Conservation (phyloP, 2,888 invertebrate species). For the Acronicta leporina region DNA sequence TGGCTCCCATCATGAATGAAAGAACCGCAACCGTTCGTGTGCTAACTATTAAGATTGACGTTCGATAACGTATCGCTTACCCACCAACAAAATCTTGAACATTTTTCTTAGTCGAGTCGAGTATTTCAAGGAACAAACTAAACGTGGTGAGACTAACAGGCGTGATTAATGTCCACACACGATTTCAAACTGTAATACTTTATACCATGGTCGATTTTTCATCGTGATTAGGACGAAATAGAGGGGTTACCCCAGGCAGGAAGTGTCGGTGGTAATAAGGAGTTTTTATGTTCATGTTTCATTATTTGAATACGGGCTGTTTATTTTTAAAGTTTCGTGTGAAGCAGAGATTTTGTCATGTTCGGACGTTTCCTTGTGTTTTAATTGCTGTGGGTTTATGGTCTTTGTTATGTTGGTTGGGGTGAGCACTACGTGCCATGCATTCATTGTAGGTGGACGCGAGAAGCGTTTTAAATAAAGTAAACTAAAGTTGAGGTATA, state of each 20-base stretch:
- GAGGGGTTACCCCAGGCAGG: constrained; percentile 72
- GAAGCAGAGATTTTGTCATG: constrained; percentile 57
- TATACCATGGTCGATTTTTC: constrained; percentile 53
- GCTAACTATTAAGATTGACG: constrained; percentile 25
- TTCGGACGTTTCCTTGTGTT: constrained; percentile 33
- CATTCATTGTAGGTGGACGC: constrained; percentile 9
- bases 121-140: constrained; percentile 63
- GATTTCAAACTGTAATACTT: constrained; percentile 49
- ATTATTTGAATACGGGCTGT: constrained; percentile 74
- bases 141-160: constrained; percentile 56
- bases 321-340: constrained; percentile 75
- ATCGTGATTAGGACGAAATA: constrained; percentile 29
- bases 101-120: constrained; percentile 50
- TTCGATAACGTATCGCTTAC: constrained; percentile 33
- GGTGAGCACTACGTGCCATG: constrained; percentile 20
- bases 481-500: background rate
- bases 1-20: constrained; percentile 16
- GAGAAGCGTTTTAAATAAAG: constrained; percentile 5
- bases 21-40: background rate
- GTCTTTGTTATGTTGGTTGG: constrained; percentile 20
- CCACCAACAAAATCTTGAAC: constrained; percentile 35
- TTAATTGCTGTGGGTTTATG: constrained; percentile 48
- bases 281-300: constrained; percentile 82
- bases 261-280: constrained; percentile 76
- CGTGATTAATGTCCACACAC: constrained; percentile 53